Evolutionary conservation across 2,113 vertebrate species (phyloP).

Genomic region (Tyrannus savana): DNA sequence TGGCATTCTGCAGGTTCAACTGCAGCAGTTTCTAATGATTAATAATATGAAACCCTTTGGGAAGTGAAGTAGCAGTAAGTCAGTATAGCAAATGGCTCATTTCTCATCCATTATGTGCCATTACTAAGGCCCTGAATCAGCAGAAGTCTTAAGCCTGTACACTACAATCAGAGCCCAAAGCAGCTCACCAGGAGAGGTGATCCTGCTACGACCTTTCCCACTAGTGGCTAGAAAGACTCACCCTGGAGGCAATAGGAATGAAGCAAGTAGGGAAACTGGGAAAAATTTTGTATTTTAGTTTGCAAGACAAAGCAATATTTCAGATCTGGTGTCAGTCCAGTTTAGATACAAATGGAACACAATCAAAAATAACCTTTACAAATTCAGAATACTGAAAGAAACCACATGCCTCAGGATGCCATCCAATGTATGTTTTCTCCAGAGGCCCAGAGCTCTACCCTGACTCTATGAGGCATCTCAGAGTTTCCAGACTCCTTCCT

Average conservation of each 20-base stretch:
- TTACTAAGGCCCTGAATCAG: background rate
- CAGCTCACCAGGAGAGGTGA: background rate
- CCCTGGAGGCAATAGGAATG: background rate
- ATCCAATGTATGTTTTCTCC: background rate
- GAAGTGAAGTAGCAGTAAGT: slow-evolving; percentile 7
- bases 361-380: background rate
- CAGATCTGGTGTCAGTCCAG: background rate
- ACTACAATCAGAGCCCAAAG: background rate
- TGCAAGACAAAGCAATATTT: background rate
- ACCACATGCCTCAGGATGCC: background rate
- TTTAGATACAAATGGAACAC: background rate
- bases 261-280: background rate
- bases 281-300: background rate
- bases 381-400: background rate
- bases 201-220: background rate
- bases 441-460: background rate
- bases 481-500: background rate
- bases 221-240: background rate
- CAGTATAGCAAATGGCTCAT: background rate
- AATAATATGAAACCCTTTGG: background rate
- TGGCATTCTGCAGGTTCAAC: background rate
- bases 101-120: background rate
- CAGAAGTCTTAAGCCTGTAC: background rate
- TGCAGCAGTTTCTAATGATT: background rate
- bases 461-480: background rate